A percentile compares a stretch with the other conserved stretches of the same genome.
These are phyloP conservation scores for Thaleichthys pacificus DNA, from an alignment of 2,797 vertebrate species.

Conservation along the genomic window DNA sequence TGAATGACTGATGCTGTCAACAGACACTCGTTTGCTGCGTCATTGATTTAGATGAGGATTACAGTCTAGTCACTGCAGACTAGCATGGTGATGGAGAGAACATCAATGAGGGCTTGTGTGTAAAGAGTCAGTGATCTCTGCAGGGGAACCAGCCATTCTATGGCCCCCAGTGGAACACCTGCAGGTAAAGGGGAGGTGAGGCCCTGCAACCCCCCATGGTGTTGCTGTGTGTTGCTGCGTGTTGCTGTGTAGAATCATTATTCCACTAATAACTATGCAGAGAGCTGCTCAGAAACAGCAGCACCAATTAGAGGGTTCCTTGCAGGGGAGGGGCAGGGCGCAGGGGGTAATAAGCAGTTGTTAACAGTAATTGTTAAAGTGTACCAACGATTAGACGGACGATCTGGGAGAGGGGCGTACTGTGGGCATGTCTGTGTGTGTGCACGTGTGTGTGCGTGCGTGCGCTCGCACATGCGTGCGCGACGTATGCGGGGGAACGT, in stretches of 20 bases:
- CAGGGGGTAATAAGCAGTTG: slow-evolving; percentile 76
- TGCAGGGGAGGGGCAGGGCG: slow-evolving; percentile 64
- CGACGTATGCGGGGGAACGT: no score
- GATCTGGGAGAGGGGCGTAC: slow-evolving; percentile 47
- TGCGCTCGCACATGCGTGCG: slow-evolving; percentile 15
- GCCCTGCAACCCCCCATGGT: neutral
- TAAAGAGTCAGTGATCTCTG: no score
- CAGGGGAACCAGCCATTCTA: no score
- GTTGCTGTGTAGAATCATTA: slow-evolving; percentile 55
- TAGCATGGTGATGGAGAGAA: no score
- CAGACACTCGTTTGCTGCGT: no score
- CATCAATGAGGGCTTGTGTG: no score
- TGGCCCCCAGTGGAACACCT: no score
- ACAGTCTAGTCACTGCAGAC: no score
- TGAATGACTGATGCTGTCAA: no score
- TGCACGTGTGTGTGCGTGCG: slow-evolving; percentile 56
- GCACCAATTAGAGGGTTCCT: slow-evolving; percentile 70
- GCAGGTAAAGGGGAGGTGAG: neutral
- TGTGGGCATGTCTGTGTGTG: slow-evolving; percentile 40
- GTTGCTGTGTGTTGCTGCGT: neutral
- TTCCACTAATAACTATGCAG: slow-evolving; percentile 75
- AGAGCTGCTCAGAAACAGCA: slow-evolving; percentile 64
- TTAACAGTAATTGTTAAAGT: slow-evolving; percentile 78
- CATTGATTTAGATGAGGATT: no score
- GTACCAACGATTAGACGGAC: slow-evolving; percentile 67